Percentiles rank a stretch among this genome's conserved stretches.
Conservation (phyloP, 37 sponge, comb jelly and placozoan species). For the Spongilla lacustris region DNA sequence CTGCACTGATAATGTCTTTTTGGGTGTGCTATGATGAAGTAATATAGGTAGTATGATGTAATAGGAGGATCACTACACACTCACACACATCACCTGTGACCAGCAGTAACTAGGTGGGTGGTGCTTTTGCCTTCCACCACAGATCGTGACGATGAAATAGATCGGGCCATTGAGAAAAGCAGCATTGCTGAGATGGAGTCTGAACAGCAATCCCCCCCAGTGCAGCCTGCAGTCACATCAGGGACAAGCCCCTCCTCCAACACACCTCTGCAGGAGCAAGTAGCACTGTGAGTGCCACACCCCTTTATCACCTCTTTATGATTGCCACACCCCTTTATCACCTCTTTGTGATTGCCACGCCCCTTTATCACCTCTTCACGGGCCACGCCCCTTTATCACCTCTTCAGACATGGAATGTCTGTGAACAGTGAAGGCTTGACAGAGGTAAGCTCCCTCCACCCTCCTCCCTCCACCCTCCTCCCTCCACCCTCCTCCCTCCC, state of each 20-base stretch:
- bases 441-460: conserved; percentile 36
- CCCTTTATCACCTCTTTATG: neutral
- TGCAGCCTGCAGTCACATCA: too few species aligned
- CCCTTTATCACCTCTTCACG: too few species aligned
- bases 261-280: neutral
- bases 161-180: neutral
- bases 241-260: too few species aligned
- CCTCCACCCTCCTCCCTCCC: neutral
- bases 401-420: conserved; percentile 31
- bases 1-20: too few species aligned
- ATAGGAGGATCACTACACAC: too few species aligned
- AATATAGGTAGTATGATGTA: too few species aligned
- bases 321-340: neutral
- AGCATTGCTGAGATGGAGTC: neutral
- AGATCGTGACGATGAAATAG: neutral
- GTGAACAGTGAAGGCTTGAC: conserved; percentile 25
- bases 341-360: too few species aligned
- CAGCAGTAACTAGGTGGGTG: too few species aligned
- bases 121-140: too few species aligned
- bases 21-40: too few species aligned
- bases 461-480: neutral
- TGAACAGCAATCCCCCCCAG: neutral
- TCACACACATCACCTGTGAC: too few species aligned
- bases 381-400: too few species aligned
- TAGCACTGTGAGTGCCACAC: neutral